phyloP scores from a whole-genome alignment of 23 tunicate genomes.

The Phallusia fumigata region DNA sequence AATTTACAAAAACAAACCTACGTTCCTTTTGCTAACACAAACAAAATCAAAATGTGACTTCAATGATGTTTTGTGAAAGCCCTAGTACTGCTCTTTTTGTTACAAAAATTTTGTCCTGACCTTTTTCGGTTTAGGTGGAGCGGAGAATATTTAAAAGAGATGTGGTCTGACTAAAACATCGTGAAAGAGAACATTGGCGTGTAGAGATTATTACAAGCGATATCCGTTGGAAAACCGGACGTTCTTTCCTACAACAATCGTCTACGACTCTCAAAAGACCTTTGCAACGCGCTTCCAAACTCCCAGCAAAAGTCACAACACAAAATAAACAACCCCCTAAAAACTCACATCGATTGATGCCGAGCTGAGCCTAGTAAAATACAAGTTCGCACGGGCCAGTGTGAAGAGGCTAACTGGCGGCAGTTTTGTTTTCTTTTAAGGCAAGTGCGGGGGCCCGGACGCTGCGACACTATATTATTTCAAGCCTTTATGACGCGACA shows the following conservation, averaged over 20 bases:
- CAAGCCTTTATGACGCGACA: conserved; percentile 16
- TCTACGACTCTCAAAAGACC: too few species aligned
- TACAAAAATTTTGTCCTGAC: too few species aligned
- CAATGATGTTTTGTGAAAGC: too few species aligned
- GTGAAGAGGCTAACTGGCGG: not conserved
- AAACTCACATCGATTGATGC: not conserved
- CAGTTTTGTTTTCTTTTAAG: not conserved
- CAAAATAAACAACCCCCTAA: not conserved
- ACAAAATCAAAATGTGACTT: too few species aligned
- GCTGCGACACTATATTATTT: conserved; percentile 10
- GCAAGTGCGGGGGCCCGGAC: not conserved
- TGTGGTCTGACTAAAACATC: too few species aligned
- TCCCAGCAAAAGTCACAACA: conserved; percentile 5
- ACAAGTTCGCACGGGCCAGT: not conserved
- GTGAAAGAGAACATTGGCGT: too few species aligned
- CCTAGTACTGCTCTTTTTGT: too few species aligned
- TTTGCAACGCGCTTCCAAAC: not conserved
- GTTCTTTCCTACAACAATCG: not conserved
- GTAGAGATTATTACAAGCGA: not conserved
- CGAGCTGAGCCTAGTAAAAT: not conserved
- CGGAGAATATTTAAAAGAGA: too few species aligned
- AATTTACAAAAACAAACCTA: too few species aligned
- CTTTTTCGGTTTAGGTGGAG: too few species aligned
- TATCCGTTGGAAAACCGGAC: conserved; percentile 12
- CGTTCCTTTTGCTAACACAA: too few species aligned